Conservation (phyloP, 2,888 invertebrate species). For the Ormyrus rosae region DNA sequence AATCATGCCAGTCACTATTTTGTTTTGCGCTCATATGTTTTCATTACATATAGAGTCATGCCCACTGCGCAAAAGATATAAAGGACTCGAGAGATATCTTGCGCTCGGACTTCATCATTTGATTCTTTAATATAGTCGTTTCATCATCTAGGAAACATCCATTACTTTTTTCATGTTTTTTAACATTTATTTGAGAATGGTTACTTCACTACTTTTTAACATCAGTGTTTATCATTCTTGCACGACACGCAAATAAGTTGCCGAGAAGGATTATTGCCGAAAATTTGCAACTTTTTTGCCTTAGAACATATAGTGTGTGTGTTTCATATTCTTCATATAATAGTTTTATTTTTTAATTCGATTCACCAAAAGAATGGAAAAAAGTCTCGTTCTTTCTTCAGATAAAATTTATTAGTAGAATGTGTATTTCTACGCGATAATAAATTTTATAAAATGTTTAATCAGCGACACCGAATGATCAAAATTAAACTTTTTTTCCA, state of each 20-base stretch:
- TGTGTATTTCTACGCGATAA: no score
- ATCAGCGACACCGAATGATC: no score
- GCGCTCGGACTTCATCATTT: conserved; percentile 23
- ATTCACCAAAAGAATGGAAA: conserved; percentile 9
- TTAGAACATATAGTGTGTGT: conserved; percentile 2
- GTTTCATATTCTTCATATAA: conserved; percentile 28
- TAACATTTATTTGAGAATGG: conserved; percentile 47
- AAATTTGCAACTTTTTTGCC: conserved; percentile 40
- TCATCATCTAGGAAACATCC: conserved; percentile 8
- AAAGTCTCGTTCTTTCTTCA: not conserved
- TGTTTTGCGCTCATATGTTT: conserved; percentile 16
- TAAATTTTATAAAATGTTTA: no score
- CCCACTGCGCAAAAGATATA: conserved; percentile 6
- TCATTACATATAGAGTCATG: conserved; percentile 10
- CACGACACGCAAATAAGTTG: conserved; percentile 45
- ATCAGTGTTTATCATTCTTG: conserved; percentile 37
- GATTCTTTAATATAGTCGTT: conserved; percentile 9
- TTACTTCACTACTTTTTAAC: conserved; percentile 31
- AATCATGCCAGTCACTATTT: conserved; percentile 33
- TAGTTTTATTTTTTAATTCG: conserved; percentile 41
- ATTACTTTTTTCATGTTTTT: conserved; percentile 40
- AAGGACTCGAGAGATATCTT: conserved; percentile 1
- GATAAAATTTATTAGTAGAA: no score
- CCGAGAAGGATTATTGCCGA: not conserved
- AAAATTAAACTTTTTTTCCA: no score